Evolutionary conservation across 2,888 invertebrate species (phyloP).

Genomic region (Andrena trimmerana): DNA sequence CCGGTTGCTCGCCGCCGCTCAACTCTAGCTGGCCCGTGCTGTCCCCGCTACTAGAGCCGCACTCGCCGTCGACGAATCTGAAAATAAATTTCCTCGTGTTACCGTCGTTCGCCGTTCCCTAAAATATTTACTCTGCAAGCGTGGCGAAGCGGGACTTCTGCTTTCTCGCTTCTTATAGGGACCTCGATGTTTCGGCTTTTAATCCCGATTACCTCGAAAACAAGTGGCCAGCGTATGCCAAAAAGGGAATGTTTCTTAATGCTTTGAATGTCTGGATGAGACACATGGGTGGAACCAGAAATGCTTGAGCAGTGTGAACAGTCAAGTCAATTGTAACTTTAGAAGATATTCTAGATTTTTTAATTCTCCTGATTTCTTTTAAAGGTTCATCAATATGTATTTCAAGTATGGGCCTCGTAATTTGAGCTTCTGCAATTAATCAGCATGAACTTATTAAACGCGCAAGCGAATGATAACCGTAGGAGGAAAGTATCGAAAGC

Average conservation of each 20-base stretch:
- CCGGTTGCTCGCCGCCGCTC: conserved; percentile 83
- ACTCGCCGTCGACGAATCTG: conserved; percentile 84
- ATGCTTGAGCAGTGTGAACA: too few species aligned
- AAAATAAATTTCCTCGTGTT: conserved; percentile 31
- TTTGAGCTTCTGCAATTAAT: conserved; percentile 6
- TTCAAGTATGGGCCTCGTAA: not conserved
- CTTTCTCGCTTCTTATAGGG: too few species aligned
- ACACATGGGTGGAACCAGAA: too few species aligned
- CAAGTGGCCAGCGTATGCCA: too few species aligned
- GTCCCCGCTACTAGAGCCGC: conserved; percentile 84
- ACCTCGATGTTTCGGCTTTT: not conserved
- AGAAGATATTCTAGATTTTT: too few species aligned
- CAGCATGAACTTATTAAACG: not conserved
- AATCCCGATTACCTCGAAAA: too few species aligned
- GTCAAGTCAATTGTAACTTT: too few species aligned
- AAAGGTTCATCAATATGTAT: not conserved
- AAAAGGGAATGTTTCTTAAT: too few species aligned
- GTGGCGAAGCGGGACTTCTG: too few species aligned
- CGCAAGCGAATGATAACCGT: not conserved
- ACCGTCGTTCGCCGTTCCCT: not conserved
- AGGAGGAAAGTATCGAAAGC: not conserved
- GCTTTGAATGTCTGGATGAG: too few species aligned
- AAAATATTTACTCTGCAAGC: too few species aligned
- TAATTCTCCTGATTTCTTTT: too few species aligned
- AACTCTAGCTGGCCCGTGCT: conserved; percentile 83